Percentiles rank a stretch among this genome's conserved stretches.
Evolutionary conservation across 2,113 vertebrate species (phyloP).

Genomic region (Geococcyx californianus): DNA sequence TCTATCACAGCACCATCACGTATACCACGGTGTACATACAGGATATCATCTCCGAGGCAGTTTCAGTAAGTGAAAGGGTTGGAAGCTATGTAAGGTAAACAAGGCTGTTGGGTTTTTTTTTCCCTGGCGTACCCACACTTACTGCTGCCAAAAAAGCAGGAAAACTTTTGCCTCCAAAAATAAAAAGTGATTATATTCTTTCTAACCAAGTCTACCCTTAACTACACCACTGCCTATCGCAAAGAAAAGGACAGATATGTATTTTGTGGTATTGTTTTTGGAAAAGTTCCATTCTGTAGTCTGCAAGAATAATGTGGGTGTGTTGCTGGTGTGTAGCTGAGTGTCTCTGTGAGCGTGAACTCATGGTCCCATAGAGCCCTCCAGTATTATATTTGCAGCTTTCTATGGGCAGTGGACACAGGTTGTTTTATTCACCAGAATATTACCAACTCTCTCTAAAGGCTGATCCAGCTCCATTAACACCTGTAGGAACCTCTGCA

Average conservation of each 20-base stretch:
- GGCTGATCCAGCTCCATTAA: background rate
- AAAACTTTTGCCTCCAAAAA: slow-evolving; percentile 71
- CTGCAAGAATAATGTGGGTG: slow-evolving; percentile 39
- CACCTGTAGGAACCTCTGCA: background rate
- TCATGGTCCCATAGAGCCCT: background rate
- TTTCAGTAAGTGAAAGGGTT: slow-evolving; percentile 58
- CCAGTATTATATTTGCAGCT: background rate
- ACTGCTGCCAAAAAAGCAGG: slow-evolving; percentile 62
- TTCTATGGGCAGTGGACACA: background rate
- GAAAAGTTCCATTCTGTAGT: slow-evolving; percentile 55
- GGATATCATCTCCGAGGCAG: background rate
- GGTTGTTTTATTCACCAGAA: background rate
- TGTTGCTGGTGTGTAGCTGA: background rate
- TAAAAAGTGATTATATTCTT: slow-evolving; percentile 77
- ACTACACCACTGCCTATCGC: slow-evolving; percentile 51
- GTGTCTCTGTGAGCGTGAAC: background rate
- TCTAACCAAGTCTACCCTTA: slow-evolving; percentile 65
- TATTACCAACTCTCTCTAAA: background rate
- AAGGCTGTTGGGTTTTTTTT: background rate
- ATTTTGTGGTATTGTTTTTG: slow-evolving; percentile 73
- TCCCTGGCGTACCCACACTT: slow-evolving; percentile 30
- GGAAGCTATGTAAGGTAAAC: slow-evolving; percentile 55
- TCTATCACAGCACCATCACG: background rate
- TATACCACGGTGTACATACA: background rate
- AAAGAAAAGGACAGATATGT: slow-evolving; percentile 25